These are phyloP conservation scores for Syritta pipiens DNA, from an alignment of 2,888 invertebrate genomes.

Conservation along the genomic window DNA sequence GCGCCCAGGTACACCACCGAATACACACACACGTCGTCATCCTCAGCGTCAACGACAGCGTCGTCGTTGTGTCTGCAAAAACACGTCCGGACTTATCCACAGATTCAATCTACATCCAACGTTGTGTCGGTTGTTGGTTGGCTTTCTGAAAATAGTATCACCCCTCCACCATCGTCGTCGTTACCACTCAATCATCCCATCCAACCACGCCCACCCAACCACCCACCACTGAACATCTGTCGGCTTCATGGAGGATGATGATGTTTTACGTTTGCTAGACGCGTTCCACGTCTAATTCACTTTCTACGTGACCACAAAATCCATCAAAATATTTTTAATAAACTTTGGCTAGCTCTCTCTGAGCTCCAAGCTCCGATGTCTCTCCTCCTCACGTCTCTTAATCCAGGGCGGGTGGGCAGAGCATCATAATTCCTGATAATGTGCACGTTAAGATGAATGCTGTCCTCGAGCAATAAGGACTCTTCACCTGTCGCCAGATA, in stretches of 20 bases:
- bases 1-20: too few relatives aligned
- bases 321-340: slow-evolving; percentile 70
- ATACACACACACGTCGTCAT: slow-evolving; percentile 44
- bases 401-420: neutral
- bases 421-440: slow-evolving; percentile 64
- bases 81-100: slow-evolving; percentile 47
- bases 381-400: neutral
- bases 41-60: slow-evolving; percentile 21
- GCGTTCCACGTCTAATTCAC: slow-evolving; percentile 68
- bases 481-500: slow-evolving; percentile 60
- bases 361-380: neutral
- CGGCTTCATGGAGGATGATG: slow-evolving; percentile 3
- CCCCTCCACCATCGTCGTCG: slow-evolving; percentile 3
- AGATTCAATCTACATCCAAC: slow-evolving; percentile 46
- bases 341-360: slow-evolving; percentile 47
- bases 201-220: neutral
- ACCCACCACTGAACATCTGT: slow-evolving; percentile 49
- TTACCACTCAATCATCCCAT: slow-evolving; percentile 56
- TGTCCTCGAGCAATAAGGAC: slow-evolving; percentile 24
- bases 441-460: slow-evolving; percentile 63
- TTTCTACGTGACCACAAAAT: slow-evolving; percentile 68
- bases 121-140: neutral
- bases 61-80: slow-evolving; percentile 31
- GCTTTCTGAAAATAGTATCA: slow-evolving; percentile 7
- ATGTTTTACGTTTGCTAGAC: slow-evolving; percentile 65